These are phyloP conservation scores for Macropis europaea DNA, from an alignment of 2,888 invertebrate species.

Conservation along the genomic window DNA sequence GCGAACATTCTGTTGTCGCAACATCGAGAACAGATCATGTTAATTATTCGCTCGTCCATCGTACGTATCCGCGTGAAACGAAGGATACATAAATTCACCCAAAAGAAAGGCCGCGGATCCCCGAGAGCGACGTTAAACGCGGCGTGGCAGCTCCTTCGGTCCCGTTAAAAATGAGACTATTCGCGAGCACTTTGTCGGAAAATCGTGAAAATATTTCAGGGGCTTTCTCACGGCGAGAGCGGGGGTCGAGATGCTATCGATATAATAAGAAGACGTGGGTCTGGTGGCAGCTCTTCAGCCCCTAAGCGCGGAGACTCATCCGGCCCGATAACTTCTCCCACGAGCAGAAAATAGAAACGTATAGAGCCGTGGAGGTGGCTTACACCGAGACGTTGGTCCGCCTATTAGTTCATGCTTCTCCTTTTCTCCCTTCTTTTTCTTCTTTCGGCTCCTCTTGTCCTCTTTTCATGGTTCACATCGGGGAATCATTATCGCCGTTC, in stretches of 20 bases:
- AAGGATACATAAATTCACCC: too few species aligned
- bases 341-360: conserved; percentile 70
- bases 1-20: too few species aligned
- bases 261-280: conserved; percentile 59
- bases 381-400: not conserved
- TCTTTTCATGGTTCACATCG: not conserved
- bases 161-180: conserved; percentile 73
- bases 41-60: too few species aligned
- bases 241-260: conserved; percentile 58
- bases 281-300: conserved; percentile 4
- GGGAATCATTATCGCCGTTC: conserved; percentile 30
- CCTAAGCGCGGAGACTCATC: conserved; percentile 34
- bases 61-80: too few species aligned
- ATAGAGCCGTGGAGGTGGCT: conserved; percentile 59
- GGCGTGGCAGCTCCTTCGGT: conserved; percentile 31
- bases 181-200: conserved; percentile 75
- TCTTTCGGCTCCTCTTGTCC: not conserved
- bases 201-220: conserved; percentile 74
- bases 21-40: too few species aligned
- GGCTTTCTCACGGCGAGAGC: conserved; percentile 66
- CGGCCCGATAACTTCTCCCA: conserved; percentile 55
- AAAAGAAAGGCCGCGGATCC: too few species aligned
- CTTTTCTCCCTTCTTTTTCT: conserved; percentile 5
- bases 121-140: not conserved
- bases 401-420: conserved; percentile 3